Evolutionary conservation across 2,797 vertebrate species (phyloP).

Genomic region (Holocentrus rufus): DNA sequence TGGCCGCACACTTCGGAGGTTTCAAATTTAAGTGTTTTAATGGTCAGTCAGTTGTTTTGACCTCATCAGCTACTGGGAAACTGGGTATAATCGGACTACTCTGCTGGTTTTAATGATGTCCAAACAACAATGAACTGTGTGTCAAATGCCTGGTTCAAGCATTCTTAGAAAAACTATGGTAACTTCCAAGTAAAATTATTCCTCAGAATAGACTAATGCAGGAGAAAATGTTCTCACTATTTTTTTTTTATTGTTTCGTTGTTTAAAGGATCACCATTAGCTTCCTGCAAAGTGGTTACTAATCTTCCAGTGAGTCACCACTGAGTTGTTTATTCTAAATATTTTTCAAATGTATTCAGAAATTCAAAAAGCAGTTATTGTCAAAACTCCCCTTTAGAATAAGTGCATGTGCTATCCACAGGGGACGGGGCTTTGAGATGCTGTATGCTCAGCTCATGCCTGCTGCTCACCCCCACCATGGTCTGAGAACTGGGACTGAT

Average conservation of each 20-base stretch:
- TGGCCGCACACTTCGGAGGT: no score
- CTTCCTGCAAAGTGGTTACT: no score
- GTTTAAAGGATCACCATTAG: no score
- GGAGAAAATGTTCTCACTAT: background rate
- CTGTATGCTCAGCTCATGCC: background rate
- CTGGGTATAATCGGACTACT: background rate
- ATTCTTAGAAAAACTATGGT: no score
- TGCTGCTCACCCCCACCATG: background rate
- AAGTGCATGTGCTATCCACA: background rate
- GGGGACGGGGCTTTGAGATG: background rate
- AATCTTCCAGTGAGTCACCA: background rate
- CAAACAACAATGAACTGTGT: no score
- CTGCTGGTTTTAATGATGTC: background rate
- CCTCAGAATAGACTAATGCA: no score
- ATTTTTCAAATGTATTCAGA: background rate
- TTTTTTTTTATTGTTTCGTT: no score
- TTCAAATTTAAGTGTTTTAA: no score
- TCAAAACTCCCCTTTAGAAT: background rate
- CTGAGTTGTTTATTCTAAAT: background rate
- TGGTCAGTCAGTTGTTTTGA: background rate
- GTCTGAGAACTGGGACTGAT: no score
- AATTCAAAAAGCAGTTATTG: background rate
- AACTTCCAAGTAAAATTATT: no score
- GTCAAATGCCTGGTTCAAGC: no score
- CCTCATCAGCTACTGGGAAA: background rate